Base-by-base conservation (phyloP, 2,797 vertebrate genomes). In the Cynodonichthys magdalenae region DNA sequence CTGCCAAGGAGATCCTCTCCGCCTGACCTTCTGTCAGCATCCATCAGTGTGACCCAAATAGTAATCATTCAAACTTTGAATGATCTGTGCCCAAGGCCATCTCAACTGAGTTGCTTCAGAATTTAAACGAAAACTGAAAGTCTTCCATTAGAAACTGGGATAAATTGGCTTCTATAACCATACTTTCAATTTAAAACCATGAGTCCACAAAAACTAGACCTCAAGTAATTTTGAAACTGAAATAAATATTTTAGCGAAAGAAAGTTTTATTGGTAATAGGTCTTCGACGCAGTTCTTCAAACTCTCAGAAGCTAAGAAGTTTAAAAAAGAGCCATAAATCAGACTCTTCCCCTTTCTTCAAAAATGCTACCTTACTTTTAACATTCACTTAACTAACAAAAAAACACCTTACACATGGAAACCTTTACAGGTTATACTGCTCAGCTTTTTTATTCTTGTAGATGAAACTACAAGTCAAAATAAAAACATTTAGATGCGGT, bases 41-140 rank as follows among this genome's bases (percentile, higher is more conserved):
- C 84, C 71, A 89, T 88, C 87, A 86, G 63, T 64, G 75, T 88
- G 87, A 90, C 89, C 86, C 79, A 90, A 88, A 91, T 91, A 87
- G 85, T 84, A 85, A 86, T 89, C 77, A 85, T 86, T 86, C 59
- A 76, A 79, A 86, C 77, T 79, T 82, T 68, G 85, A 88, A 87
- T 88, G 79, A 88, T 84, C 86, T 61, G 59, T 63, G 56, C 78
- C 53, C 39, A 53, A 48, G 56, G 80, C 70, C 74, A 64, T 72
- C 55, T 70, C 65, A 63, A 67, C 63, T 51, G 46, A 69, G 67
- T 57, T 67, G 45, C 80, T 68, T 59, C 29, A 53, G 29, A 58
- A 59, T 49, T 67, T 31, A 63, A 20, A 74, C 66, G 53, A 81
- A 80, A 78, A 46, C 48, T 36, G 44, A 45, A 39, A 34, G 31